Conservation (phyloP, 2,113 vertebrate species). For the Dipodomys ordii region DNA sequence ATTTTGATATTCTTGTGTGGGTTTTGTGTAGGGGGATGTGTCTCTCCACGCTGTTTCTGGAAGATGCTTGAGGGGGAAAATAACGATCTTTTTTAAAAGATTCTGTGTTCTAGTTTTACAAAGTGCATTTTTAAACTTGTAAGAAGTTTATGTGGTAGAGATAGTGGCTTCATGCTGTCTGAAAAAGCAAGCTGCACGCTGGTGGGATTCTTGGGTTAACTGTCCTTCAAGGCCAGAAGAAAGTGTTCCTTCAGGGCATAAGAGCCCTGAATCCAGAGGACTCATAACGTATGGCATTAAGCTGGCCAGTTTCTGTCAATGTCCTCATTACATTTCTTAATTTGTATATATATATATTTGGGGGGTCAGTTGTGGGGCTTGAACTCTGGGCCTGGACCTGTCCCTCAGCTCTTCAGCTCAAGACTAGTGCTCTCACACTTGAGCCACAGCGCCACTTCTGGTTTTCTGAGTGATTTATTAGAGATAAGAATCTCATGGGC, state of each 20-base stretch:
- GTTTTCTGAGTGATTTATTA: no score
- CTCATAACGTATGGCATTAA: neutral
- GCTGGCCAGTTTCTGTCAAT: neutral
- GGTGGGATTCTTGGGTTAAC: neutral
- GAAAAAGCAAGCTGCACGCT: accelerated
- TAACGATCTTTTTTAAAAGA: slow-evolving; percentile 74
- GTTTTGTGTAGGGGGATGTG: slow-evolving; percentile 82
- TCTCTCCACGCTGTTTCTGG: slow-evolving; percentile 79
- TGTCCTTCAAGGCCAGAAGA: accelerated
- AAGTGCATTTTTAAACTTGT: slow-evolving; percentile 80
- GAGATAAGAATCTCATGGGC: no score
- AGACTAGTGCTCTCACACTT: no score
- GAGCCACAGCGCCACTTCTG: no score
- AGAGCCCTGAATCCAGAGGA: neutral
- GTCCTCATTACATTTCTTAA: neutral
- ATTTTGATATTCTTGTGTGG: slow-evolving; percentile 84
- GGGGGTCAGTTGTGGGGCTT: no score
- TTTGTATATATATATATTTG: no score
- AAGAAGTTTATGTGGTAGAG: slow-evolving; percentile 58
- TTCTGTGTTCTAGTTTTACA: slow-evolving; percentile 76
- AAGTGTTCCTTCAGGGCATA: accelerated
- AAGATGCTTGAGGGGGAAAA: slow-evolving; percentile 74
- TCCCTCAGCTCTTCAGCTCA: no score
- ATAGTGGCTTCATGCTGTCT: neutral
- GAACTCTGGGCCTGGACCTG: no score